Evolutionary conservation across 2,113 vertebrate species (phyloP).

Genomic region (Nestor notabilis): DNA sequence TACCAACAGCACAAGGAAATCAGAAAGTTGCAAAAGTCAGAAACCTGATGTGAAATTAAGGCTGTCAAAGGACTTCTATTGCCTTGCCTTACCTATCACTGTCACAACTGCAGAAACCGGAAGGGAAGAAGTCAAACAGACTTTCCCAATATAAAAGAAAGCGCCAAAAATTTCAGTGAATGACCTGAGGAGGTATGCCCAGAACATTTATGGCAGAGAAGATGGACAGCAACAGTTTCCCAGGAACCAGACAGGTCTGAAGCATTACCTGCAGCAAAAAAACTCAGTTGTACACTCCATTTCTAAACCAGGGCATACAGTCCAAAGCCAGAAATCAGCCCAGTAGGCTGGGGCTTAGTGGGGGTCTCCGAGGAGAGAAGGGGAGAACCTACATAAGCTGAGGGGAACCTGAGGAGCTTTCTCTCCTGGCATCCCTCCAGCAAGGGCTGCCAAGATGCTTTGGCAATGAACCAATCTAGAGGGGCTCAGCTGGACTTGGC

Average conservation of each 20-base stretch:
- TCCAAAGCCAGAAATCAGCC: background rate
- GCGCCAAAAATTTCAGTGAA: background rate
- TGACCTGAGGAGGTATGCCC: background rate
- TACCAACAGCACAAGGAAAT: conserved; percentile 58
- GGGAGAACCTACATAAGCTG: background rate
- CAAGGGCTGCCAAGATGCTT: background rate
- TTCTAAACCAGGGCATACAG: background rate
- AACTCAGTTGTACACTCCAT: background rate
- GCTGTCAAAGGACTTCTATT: background rate
- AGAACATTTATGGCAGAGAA: background rate
- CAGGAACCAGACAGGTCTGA: background rate
- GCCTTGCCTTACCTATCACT: background rate
- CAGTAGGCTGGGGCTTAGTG: background rate
- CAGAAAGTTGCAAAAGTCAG: conserved; percentile 53
- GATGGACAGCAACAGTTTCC: background rate
- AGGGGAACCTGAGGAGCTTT: background rate
- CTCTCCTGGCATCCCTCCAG: background rate
- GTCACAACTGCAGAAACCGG: background rate
- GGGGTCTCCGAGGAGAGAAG: background rate
- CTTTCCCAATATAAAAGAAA: background rate
- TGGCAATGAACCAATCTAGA: background rate
- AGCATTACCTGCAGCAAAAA: background rate
- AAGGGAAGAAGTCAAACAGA: background rate
- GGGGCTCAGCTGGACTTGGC: conserved; percentile 5
- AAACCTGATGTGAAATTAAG: conserved; percentile 20